Evolutionary conservation across 2,113 vertebrate species (phyloP), one percentile per base, ranked within the genome.

Genomic region (Platycercus adscitus): DNA sequence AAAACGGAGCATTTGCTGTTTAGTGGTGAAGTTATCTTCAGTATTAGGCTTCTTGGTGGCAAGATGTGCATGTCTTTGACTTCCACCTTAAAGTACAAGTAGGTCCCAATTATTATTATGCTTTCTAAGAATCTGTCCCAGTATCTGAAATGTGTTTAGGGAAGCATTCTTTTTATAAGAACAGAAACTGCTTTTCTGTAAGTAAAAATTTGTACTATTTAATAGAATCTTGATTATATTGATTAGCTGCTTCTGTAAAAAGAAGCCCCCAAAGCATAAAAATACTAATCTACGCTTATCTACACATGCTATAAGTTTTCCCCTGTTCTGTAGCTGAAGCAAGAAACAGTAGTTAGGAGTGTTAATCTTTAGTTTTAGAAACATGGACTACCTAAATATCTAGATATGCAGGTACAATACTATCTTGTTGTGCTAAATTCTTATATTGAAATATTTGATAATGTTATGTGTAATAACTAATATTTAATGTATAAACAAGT

Each of bases 341-440:
- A 81, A 86, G 70, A 68, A 43, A 8, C 19, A 43, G 8, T 77
- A 37, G 14, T 43, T 86, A 33, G 46, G n/a, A 26, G 25, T 47
- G 20, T 39, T 75, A 64, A 35, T 64, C 33, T 66, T 7, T 79
- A 52, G 17, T 79, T 85, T 75, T 69, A 85, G 35, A 87, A 91
- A 46, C 1, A 2, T 28, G 2, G 41, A 52, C n/a, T 86, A 7
- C 11, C 24, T 75, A n/a, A 70, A 20, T 75, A 65, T 37, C 13
- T 66, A 70, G 86, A 66, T 6, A 39, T 0, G 0, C 24, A 58
- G 21, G 11, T 47, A 49, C 0, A 6, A 4, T 56, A 14, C 28
- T 71, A 43, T 4, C 4, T 1, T 61, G 39, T 79, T 81, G 80
- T 43, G 8, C 31, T 81, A 65, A 80, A 39, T 85, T 66, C 14